Base-by-base conservation (phyloP, 1,140 invertebrate species). In the Calosoma granatense region DNA sequence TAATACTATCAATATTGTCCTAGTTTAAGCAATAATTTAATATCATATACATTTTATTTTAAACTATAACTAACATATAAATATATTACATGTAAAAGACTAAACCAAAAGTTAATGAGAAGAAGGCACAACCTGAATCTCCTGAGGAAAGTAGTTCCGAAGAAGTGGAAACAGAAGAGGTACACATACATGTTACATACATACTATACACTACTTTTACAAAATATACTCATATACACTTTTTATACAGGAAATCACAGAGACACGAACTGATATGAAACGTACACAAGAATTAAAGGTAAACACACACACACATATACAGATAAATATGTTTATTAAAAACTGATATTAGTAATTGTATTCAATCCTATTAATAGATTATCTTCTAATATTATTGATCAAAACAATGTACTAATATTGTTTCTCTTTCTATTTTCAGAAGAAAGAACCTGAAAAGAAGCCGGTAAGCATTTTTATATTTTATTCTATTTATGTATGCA, bases 381-480 rank as follows among this genome's bases (percentile, higher is more conserved):
- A 9, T 36, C n/a, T 9, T 36, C 6, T 36, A 36, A 36, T 9
- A 36, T 36, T 36, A 36, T 9, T 36, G 6, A 9, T 36, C n/a
- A 9, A 36, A 36, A 6, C 6, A 36, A 6, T 20, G 20, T 54
- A 21, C 12, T 54, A 21, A 20, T 21, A 4, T 20, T 54, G 53
- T 20, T 11, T 54, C 22, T 14, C 22, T 20, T 11, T 55, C 14
- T 15, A 14, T 20, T 43, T 51, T 15, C 71, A 79, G 66, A 75
- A 79, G 64, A 71, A 72, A 60, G 76, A 78, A 65, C 69, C 68
- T 2, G 65, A 70, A 65, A 68, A 70, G 53, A 74, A 75, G 26
- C n/a, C n/a, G n/a, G n/a, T n/a, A n/a, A n/a, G n/a, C 75, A 76
- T 60, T 74, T n/a, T n/a, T n/a, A n/a, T n/a, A n/a, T n/a, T n/a